phyloP scores from a whole-genome alignment of 2,888 invertebrate species.

The Cinara cedri region DNA sequence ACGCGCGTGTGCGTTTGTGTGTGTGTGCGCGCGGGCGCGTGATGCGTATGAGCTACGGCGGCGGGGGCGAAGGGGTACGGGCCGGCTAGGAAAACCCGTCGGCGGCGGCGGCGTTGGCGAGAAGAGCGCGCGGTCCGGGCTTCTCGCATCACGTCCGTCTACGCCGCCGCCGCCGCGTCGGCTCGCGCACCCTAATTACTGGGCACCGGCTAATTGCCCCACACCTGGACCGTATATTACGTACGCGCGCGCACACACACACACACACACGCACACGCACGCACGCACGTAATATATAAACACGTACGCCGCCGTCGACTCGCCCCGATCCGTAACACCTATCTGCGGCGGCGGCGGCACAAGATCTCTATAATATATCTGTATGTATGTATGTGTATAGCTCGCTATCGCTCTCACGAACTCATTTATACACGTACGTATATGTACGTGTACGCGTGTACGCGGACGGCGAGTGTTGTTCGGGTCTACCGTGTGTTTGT shows the following conservation, averaged over 20 bases:
- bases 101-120: background rate
- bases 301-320: background rate
- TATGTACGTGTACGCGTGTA: background rate
- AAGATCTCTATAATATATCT: too few species aligned
- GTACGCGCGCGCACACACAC: too few species aligned
- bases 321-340: background rate
- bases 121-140: background rate
- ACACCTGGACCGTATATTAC: slow-evolving; percentile 45
- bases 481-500: slow-evolving; percentile 50
- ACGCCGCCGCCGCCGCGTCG: slow-evolving; percentile 31
- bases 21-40: slow-evolving; percentile 43
- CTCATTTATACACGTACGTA: background rate
- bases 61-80: background rate
- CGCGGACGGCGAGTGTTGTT: background rate
- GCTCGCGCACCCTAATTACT: slow-evolving; percentile 55
- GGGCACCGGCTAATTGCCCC: slow-evolving; percentile 56
- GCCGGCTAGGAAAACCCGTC: slow-evolving; percentile 18
- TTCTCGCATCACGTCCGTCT: slow-evolving; percentile 42
- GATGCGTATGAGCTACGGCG: slow-evolving; percentile 11
- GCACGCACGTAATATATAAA: background rate
- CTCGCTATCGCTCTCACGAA: background rate
- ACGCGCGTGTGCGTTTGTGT: background rate
- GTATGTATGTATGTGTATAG: too few species aligned
- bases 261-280: too few species aligned
- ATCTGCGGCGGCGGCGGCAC: too few species aligned